Conservation (phyloP, 2,888 invertebrate species). For the Drosophila lacicola region DNA sequence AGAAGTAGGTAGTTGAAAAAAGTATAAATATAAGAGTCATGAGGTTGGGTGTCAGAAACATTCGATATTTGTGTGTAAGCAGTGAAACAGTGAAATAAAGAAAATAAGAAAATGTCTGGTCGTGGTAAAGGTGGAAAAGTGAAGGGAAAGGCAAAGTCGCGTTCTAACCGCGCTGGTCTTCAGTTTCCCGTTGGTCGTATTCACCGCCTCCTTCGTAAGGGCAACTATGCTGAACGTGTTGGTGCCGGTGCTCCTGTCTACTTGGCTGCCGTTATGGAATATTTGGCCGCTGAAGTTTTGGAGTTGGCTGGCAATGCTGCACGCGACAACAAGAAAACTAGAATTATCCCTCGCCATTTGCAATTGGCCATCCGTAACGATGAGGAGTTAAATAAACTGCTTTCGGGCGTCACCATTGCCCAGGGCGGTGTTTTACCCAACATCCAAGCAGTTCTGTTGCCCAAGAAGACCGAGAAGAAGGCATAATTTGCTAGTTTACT, state of each 20-base stretch:
- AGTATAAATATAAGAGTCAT: conserved; percentile 7
- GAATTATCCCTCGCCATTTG: conserved; percentile 93
- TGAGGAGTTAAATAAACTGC: conserved; percentile 91
- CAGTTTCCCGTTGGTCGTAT: conserved; percentile 88
- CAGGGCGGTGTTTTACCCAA: conserved; percentile 94
- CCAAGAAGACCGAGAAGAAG: conserved; percentile 88
- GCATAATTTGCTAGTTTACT: conserved; percentile 18
- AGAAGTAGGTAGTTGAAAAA: conserved; percentile 12
- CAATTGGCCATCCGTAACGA: conserved; percentile 93
- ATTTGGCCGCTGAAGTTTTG: conserved; percentile 88
- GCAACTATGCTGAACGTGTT: conserved; percentile 86
- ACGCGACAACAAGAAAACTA: conserved; percentile 89
- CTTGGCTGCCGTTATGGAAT: conserved; percentile 87
- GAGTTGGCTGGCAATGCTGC: conserved; percentile 89
- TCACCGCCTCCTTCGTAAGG: conserved; percentile 87
- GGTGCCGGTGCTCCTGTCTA: conserved; percentile 86
- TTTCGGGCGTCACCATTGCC: conserved; percentile 85
- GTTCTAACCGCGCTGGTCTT: conserved; percentile 87
- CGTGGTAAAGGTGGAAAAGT: conserved; percentile 84
- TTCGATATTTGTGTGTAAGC: conserved; percentile 12
- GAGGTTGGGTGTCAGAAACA: background rate
- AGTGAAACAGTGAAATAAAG: conserved; percentile 19
- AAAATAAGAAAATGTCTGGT: conserved; percentile 83
- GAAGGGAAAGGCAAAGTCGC: conserved; percentile 85
- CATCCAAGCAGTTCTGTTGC: conserved; percentile 90